Conservation (phyloP, 2,797 vertebrate genomes). For the Epinephelus awoara region DNA sequence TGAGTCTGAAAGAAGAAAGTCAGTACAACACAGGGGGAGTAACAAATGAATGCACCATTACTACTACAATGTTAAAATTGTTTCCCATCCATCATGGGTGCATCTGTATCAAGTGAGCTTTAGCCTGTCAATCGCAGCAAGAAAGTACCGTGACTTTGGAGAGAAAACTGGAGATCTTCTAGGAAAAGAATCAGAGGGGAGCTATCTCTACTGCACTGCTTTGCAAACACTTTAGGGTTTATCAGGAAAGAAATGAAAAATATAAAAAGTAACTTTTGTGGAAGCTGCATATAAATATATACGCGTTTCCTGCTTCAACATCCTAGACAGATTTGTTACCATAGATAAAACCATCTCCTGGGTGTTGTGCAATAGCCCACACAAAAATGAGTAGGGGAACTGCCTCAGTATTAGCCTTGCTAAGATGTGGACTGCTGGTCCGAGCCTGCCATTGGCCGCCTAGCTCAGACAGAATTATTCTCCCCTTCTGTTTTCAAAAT, state of each 20-base stretch:
- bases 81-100: conserved; percentile 14
- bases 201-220: background rate
- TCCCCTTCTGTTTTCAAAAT: no score
- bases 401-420: no score
- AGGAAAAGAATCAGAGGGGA: background rate
- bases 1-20: conserved; percentile 40
- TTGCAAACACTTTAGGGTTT: background rate
- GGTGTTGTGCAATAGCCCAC: background rate
- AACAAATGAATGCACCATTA: conserved; percentile 23
- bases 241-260: background rate
- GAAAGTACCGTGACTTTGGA: background rate
- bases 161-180: background rate
- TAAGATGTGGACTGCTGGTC: no score
- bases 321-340: background rate
- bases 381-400: background rate
- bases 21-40: conserved; percentile 21
- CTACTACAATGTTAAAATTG: conserved; percentile 7
- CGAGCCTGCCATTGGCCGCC: no score
- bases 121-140: background rate
- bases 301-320: background rate
- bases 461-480: no score
- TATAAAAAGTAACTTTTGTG: background rate
- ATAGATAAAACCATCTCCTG: background rate
- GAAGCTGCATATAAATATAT: background rate
- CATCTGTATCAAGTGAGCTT: conserved; percentile 24